phyloP scores from a whole-genome alignment of 2,113 vertebrate species.

The Astatotilapia flaviijosephi region DNA sequence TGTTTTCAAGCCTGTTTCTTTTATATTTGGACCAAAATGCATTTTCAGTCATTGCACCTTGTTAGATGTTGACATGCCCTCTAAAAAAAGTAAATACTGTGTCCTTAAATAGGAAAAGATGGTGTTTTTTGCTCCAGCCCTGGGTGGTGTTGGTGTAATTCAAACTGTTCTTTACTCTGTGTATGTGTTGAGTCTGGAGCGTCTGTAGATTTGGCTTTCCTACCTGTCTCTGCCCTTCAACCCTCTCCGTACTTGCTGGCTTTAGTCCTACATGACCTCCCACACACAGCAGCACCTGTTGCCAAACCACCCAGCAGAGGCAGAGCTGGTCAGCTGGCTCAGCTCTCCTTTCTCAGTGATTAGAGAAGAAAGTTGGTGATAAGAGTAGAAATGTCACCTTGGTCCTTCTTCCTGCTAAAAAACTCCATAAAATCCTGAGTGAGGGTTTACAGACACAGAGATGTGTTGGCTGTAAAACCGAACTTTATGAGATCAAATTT shows the following conservation, averaged over 20 bases:
- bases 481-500: not conserved
- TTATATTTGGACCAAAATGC: not conserved
- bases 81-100: not conserved
- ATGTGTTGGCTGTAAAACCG: not conserved
- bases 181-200: not conserved
- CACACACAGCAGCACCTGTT: constrained; percentile 18
- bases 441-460: not conserved
- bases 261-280: not conserved
- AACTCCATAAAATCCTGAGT: not conserved
- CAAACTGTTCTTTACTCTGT: not conserved
- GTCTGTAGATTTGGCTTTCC: not conserved
- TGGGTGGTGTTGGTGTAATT: not conserved
- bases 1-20: not conserved
- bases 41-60: not conserved
- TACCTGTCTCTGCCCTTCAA: not conserved
- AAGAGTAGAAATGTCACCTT: constrained; percentile 49
- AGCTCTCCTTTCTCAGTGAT: not conserved
- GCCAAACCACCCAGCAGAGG: constrained; percentile 8
- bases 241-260: not conserved
- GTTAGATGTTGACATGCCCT: not conserved
- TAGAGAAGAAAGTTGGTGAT: constrained; percentile 18
- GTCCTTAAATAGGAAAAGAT: not conserved
- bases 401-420: not conserved
- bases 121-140: not conserved
- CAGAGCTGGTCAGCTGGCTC: constrained; percentile 5